Conservation (phyloP, 2,113 vertebrate genomes). For the Hippoglossus stenolepis region DNA sequence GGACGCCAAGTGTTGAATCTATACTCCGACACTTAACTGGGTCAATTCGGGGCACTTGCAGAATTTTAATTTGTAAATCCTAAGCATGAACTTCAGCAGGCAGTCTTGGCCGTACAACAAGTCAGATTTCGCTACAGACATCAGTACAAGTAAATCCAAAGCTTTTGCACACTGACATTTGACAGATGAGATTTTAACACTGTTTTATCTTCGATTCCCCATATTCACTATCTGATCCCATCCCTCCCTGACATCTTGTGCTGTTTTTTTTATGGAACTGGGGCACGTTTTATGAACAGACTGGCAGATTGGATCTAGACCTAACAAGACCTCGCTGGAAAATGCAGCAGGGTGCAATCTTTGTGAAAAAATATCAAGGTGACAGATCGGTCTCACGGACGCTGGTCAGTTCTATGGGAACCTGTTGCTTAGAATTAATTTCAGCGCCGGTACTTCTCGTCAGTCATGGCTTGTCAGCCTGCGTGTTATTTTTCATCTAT, state of each 20-base stretch:
- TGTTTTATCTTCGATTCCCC: no score
- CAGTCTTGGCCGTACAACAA: slow-evolving; percentile 5
- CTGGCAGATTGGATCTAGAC: slow-evolving; percentile 59
- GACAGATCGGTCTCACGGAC: slow-evolving; percentile 29
- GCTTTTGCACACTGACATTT: slow-evolving; percentile 31
- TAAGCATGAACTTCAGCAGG: slow-evolving; percentile 23
- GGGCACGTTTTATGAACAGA: slow-evolving; percentile 51
- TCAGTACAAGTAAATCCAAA: slow-evolving; percentile 20
- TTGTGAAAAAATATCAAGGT: slow-evolving; percentile 42
- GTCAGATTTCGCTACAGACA: slow-evolving; percentile 26
- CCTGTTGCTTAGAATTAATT: slow-evolving; percentile 41
- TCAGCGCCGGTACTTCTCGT: slow-evolving; percentile 13
- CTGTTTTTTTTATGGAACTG: slow-evolving; percentile 38
- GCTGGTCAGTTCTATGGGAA: slow-evolving; percentile 46
- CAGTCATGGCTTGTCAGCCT: slow-evolving; percentile 37
- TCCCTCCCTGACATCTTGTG: slow-evolving; percentile 45
- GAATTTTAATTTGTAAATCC: slow-evolving; percentile 40
- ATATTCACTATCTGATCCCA: slow-evolving; percentile 13
- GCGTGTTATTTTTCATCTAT: slow-evolving; percentile 44
- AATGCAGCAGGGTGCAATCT: slow-evolving; percentile 23
- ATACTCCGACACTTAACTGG: slow-evolving; percentile 37
- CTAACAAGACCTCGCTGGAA: slow-evolving; percentile 30
- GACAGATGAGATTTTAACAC: slow-evolving; percentile 50
- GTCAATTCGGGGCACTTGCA: slow-evolving; percentile 43
- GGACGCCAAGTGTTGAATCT: slow-evolving; percentile 49